Base-by-base conservation (phyloP, 2,797 vertebrate species). In the Propithecus deckenii region DNA sequence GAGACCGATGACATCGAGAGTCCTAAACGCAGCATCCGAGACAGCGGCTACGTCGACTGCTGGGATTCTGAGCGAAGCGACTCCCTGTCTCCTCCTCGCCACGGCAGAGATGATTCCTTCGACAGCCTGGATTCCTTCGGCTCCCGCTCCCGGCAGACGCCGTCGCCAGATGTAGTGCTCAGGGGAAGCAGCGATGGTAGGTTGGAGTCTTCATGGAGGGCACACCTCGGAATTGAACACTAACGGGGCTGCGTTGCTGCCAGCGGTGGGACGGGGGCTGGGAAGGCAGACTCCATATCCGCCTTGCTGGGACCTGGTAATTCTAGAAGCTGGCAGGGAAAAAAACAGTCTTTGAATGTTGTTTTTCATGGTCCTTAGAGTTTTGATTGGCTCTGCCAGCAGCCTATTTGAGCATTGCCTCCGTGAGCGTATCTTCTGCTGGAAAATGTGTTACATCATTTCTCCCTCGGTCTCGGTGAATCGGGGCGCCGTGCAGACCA, bases 61-160 rank as follows among this genome's bases (percentile, higher is more conserved):
- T 99, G 99, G 99, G 99, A 99, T 97, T 99, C 99, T 0, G 99
- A 99, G 95, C 99, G 99, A 98, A 99, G 99, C 0, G 99, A 99
- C 97, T 99, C 99, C 15, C 99, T 99, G 18, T 99, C 99, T 2
- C 99, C 99, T 0, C 99, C 99, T 55, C 99, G 99, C 72, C 99
- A 99, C 96, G 99, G 99, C 94, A 98, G 99, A 95, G 99, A 99
- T 99, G 99, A 99, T 98, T 99, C 99, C 89, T 99, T 99, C 95
- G 99, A 99, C 99, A 99, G 99, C 74, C 99, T 99, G 99, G 99
- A 99, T 98, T 99, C 99, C 91, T 99, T 99, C 94, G 99, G 99
- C 96, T 99, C 99, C 50, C 99, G 99, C 97, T 99, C 99, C 3
- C 99, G 98, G 98, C 99, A 99, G 98, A 99, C 99, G 5, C 99